A percentile compares a stretch with the other conserved stretches of the same genome.
Evolutionary conservation across 35 echinoderm and acorn worm genomes (phyloP).

Genomic region (Patiria miniata): DNA sequence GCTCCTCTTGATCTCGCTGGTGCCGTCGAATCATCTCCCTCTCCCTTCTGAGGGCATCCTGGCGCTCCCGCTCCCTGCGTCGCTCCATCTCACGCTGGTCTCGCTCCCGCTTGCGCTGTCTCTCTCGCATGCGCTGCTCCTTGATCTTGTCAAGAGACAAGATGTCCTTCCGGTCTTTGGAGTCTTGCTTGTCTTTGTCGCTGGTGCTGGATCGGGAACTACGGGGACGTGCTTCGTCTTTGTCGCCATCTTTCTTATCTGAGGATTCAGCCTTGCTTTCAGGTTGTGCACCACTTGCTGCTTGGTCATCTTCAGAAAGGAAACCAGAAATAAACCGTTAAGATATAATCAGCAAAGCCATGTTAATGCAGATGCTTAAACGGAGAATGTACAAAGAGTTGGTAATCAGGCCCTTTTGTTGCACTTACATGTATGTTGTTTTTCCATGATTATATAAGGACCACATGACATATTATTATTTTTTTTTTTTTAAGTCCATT

Average conservation of each 20-base stretch:
- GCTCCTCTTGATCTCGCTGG: slow-evolving; percentile 80
- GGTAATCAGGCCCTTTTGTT: no score
- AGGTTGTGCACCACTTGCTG: neutral
- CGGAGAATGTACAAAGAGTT: no score
- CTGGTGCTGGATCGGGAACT: neutral
- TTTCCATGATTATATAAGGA: no score
- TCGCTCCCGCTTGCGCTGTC: slow-evolving; percentile 73
- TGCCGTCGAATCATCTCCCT: slow-evolving; percentile 78
- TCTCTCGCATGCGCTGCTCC: slow-evolving; percentile 80
- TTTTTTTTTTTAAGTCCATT: no score
- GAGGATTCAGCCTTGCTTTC: neutral
- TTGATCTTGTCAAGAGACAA: slow-evolving; percentile 91
- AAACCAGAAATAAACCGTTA: neutral
- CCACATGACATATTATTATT: no score
- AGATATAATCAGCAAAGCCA: no score
- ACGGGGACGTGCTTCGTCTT: slow-evolving; percentile 6
- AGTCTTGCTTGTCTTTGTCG: slow-evolving; percentile 58
- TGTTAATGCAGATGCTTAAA: no score
- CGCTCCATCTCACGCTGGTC: slow-evolving; percentile 75
- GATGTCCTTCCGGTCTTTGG: slow-evolving; percentile 70
- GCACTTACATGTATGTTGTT: no score
- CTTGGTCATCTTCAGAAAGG: neutral
- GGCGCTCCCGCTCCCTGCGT: slow-evolving; percentile 75
- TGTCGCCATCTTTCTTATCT: slow-evolving; percentile 26
- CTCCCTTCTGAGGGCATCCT: slow-evolving; percentile 67